phyloP scores from a whole-genome alignment of 2,888 invertebrate genomes.

The Sepiola atlantica region DNA sequence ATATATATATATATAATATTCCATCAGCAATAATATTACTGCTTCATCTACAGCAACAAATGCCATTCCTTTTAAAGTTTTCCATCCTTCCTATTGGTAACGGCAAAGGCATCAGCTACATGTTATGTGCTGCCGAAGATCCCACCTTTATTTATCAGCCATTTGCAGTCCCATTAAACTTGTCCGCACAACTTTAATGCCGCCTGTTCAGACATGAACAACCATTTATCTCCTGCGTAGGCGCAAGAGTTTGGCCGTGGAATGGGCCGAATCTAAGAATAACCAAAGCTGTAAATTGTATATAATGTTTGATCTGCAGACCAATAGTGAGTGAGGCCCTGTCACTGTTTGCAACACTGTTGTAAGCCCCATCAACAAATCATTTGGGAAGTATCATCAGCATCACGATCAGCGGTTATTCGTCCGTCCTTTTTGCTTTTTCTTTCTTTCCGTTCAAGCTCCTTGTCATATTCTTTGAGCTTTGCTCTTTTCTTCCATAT shows the following conservation, averaged over 20 bases:
- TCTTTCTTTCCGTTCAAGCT: neutral
- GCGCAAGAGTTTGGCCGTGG: neutral
- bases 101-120: neutral
- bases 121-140: neutral
- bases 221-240: neutral
- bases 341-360: neutral
- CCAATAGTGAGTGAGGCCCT: neutral
- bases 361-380: neutral
- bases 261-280: neutral
- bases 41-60: neutral
- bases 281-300: neutral
- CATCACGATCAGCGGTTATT: neutral
- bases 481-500: neutral
- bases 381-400: neutral
- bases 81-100: neutral
- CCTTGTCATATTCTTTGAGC: neutral
- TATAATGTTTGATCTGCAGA: neutral
- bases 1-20: neutral
- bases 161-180: neutral
- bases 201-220: constrained; percentile 19
- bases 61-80: neutral
- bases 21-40: neutral
- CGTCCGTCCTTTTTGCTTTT: neutral
- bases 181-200: constrained; percentile 10
- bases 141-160: constrained; percentile 32